These are phyloP conservation scores for Poecile atricapillus DNA, from an alignment of 2,113 vertebrate species.

Conservation along the genomic window DNA sequence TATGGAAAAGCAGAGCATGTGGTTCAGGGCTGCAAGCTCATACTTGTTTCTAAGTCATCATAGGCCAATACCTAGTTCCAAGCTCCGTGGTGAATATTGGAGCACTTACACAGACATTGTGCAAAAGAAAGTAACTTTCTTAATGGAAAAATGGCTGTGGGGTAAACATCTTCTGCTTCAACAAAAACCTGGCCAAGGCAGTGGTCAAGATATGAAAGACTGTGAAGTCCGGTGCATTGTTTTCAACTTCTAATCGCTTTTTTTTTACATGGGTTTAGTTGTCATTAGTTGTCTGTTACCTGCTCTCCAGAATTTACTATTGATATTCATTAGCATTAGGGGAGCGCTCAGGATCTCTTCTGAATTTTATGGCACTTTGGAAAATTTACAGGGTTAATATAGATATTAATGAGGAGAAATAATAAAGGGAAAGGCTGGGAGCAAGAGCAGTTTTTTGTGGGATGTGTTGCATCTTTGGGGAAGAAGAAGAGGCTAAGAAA, in stretches of 20 bases:
- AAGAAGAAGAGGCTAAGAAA: not conserved
- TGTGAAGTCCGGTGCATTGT: not conserved
- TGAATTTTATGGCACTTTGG: not conserved
- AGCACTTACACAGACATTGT: not conserved
- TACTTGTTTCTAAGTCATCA: not conserved
- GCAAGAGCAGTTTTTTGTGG: not conserved
- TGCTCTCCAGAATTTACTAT: not conserved
- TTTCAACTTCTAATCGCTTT: not conserved
- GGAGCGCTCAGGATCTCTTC: not conserved
- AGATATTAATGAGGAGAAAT: not conserved
- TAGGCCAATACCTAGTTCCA: not conserved
- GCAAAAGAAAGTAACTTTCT: not conserved
- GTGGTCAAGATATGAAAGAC: not conserved
- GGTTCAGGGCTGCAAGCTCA: not conserved
- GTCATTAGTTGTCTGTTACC: not conserved
- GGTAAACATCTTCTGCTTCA: not conserved
- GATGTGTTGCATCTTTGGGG: not conserved
- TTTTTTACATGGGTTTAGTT: not conserved
- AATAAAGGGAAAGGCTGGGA: not conserved
- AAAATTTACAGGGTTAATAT: not conserved
- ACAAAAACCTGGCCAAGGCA: not conserved
- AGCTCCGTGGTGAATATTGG: not conserved
- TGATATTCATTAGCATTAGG: not conserved
- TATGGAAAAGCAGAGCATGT: not conserved
- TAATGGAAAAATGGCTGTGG: not conserved